Evolutionary conservation across 2,113 vertebrate genomes (phyloP).

Genomic region (Nycticryphes semicollaris): DNA sequence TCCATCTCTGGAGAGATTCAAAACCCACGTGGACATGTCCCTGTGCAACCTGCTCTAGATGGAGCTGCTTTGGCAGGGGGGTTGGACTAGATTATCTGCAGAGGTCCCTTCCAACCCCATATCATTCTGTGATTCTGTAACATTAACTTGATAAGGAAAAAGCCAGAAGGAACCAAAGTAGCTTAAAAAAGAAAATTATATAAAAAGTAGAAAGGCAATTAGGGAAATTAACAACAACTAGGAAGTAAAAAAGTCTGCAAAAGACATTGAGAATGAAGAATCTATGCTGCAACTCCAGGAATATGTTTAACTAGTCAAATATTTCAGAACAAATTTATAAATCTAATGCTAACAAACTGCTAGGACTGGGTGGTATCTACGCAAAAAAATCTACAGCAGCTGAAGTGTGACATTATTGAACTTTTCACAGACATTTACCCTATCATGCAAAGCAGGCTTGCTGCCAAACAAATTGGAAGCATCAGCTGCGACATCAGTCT

Average conservation of each 20-base stretch:
- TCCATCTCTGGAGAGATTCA: too few relatives aligned
- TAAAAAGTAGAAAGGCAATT: neutral
- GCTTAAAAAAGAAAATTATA: neutral
- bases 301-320: neutral
- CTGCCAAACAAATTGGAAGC: neutral
- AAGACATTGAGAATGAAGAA: neutral
- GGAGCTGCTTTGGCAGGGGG: too few relatives aligned
- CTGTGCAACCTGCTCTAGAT: too few relatives aligned
- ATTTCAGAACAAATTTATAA: neutral
- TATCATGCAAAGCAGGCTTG: neutral
- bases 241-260: neutral
- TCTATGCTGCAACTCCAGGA: neutral
- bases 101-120: too few relatives aligned
- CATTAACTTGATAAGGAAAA: neutral
- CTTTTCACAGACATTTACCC: neutral
- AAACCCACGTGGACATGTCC: too few relatives aligned
- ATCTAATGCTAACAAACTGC: neutral
- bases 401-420: neutral
- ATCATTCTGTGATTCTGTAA: too few relatives aligned
- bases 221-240: neutral
- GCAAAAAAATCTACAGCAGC: neutral
- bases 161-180: neutral
- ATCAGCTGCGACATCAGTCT: neutral
- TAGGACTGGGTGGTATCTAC: neutral
- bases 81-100: too few relatives aligned